Evolutionary conservation across 2,113 vertebrate genomes (phyloP).

Genomic region (Ammospiza caudacuta): DNA sequence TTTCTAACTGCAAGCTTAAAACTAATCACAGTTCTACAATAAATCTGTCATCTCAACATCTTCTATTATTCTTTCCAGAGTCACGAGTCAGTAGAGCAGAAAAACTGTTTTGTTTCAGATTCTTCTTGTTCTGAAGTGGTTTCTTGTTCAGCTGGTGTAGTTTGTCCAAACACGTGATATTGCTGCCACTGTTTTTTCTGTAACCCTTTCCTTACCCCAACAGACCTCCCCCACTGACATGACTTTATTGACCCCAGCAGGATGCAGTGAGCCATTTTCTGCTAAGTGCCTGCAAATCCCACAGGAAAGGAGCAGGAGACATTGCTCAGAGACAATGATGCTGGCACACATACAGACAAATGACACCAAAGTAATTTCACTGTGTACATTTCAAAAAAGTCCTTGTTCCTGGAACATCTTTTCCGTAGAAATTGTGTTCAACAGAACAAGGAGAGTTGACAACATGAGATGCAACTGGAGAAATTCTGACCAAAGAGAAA

Average conservation of each 20-base stretch:
- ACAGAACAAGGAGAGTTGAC: neutral
- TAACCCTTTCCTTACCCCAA: neutral
- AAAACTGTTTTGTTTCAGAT: neutral
- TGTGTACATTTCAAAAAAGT: neutral
- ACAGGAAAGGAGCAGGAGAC: neutral
- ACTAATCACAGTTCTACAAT: neutral
- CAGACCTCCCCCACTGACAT: rapidly evolving
- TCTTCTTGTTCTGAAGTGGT: neutral
- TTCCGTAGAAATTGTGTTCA: neutral
- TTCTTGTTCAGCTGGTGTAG: neutral
- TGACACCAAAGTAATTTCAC: neutral
- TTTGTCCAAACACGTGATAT: neutral
- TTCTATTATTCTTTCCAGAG: neutral
- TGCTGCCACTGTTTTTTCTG: neutral
- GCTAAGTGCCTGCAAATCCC: neutral
- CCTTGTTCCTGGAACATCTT: neutral
- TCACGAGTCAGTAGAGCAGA: neutral
- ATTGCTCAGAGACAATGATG: neutral
- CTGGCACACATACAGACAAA: neutral
- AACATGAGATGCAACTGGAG: rapidly evolving
- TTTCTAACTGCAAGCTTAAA: neutral
- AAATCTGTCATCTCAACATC: neutral
- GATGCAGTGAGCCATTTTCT: neutral
- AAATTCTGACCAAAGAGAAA: neutral
- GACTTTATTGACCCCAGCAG: neutral